Base-by-base conservation (phyloP, 2,888 invertebrate genomes). In the Glaucopsyche alexis region DNA sequence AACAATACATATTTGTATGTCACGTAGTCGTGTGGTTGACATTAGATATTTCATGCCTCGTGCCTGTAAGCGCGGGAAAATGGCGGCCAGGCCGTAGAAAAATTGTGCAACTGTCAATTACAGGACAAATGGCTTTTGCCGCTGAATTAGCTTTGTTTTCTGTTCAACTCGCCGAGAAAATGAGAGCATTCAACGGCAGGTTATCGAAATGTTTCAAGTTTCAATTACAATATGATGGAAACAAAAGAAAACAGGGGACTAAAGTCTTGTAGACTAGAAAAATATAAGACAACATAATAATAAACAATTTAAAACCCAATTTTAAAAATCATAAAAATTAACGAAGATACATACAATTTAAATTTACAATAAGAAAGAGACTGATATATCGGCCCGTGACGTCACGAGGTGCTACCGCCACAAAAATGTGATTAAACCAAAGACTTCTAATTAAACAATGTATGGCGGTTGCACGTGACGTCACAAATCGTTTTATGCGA, bases 81-180 rank as follows among this genome's bases (percentile, higher is more conserved):
- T 72, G 80, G 79, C 78, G 78, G 82, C 82, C 83, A 7, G 78
- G 82, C 82, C 83, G 14, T 60, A 82, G 82, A 86, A 85, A 84
- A 84, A 85, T 86, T 87, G 85, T 80, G 80, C 85, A 87, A 85
- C 80, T 84, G 87, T 87, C 87, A 87, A 79, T 78, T 80, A 76
- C 86, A 87, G 77, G 64, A 50, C 49, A 47, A 74, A 75, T 29
- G 72, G 75, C 73, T 72, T 60, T 66, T 71, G 47, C 71, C 52
- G 42, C 60, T 11, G n/a, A 42, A 55, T 55, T 40, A 71, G 14
- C 60, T 60, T 60, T 60, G 60, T 60, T 60, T 60, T 60, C 60
- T 60, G 60, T 60, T 60, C 52, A 16, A 16, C 16, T 52, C 52
- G 19, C 60, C 29, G 60, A 60, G 29, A 60, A 60, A 60, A 11